Conservation (phyloP, 2,113 vertebrate genomes). For the Lynx canadensis region DNA sequence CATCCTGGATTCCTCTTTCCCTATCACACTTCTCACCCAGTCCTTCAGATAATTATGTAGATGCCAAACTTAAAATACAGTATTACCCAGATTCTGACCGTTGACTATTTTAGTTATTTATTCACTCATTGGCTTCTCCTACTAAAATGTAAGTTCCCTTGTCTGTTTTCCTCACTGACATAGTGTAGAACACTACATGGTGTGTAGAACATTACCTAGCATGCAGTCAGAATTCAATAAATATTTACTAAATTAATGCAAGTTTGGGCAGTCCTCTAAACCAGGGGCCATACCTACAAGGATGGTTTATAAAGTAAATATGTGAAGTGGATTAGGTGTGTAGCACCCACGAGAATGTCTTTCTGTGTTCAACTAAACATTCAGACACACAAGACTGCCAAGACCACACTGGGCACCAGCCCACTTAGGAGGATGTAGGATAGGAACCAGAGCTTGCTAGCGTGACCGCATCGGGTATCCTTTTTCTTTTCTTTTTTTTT, state of each 20-base stretch:
- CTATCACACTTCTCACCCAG: background rate
- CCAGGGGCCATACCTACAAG: background rate
- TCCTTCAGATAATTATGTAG: background rate
- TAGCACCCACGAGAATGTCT: background rate
- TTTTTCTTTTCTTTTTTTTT: background rate
- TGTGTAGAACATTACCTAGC: background rate
- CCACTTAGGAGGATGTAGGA: background rate
- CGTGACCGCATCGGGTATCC: background rate
- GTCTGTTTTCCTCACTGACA: slow-evolving; percentile 3
- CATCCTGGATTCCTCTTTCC: background rate
- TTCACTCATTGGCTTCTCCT: background rate
- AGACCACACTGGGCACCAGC: background rate
- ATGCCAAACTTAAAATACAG: background rate
- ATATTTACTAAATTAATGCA: background rate
- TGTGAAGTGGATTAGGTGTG: background rate
- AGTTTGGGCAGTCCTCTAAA: background rate
- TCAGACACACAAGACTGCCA: background rate
- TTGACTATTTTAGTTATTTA: background rate
- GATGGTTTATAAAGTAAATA: background rate
- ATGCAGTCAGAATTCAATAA: background rate
- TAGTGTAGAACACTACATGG: background rate
- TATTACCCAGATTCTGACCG: background rate
- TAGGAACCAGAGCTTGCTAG: background rate
- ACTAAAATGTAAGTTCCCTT: background rate
- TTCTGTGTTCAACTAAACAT: background rate